Evolutionary conservation across 2,113 vertebrate genomes (phyloP), one percentile per base, ranked within the genome.

Genomic region (Oenanthe oenanthe): DNA sequence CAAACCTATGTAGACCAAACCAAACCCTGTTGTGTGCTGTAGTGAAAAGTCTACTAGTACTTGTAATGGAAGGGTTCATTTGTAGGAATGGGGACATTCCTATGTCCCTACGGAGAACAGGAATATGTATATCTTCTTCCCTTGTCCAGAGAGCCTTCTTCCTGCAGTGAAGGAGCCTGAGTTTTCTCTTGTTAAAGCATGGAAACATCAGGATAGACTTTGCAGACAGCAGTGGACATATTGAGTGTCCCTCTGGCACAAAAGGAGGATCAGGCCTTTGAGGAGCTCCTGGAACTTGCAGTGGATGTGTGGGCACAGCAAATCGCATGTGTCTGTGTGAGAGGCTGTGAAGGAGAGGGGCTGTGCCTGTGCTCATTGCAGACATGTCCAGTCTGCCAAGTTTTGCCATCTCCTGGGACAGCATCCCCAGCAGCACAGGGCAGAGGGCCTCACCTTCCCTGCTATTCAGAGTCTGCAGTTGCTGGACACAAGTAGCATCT

Each of bases 251-350:
- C 47, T 56, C n/a, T 48, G 48, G 47, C 56, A 76, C 51, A 47
- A 62, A 80, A 74, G 29, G 42, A 91, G 31, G 38, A 54, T 42
- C 13, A 26, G 47, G 13, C 26, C 43, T 77, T 74, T 60, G 47
- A 51, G 58, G 18, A 82, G 56, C 8, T 81, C 34, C 34, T 32
- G 68, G 57, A 72, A 47, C 20, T 65, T 40, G 29, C 38, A 45
- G 70, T 2, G 3, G 32, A 56, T 29, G 34, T 3, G 1, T 11
- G 3, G 31, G 31, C 40, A 31, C 13, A 56, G 10, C 7, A 93
- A 81, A 77, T 2, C 1, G 1, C 31, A n/a, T 0, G 0, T 75
- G 50, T 24, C 10, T 78, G 26, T 21, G n/a, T 1, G 2, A 63
- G 17, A 54, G 36, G 40, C 67, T 83, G 58, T 2, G 2, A 67